Conservation (phyloP, 2,113 vertebrate genomes). For the Eurypyga helias region DNA sequence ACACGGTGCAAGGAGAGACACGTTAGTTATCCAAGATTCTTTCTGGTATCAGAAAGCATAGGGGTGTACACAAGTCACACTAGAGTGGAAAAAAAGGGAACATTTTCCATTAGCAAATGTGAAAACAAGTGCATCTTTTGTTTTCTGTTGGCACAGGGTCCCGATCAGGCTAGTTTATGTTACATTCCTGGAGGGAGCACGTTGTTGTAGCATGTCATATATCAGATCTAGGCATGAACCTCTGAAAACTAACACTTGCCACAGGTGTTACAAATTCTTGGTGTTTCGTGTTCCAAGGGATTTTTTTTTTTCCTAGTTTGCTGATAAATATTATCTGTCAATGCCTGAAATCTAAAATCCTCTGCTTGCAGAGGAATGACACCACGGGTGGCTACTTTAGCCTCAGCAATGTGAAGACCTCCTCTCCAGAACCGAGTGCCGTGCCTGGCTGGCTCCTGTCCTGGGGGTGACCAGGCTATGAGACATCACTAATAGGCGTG, state of each 20-base stretch:
- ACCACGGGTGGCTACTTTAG: background rate
- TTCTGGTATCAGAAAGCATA: background rate
- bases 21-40: background rate
- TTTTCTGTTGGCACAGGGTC: background rate
- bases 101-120: background rate
- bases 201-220: background rate
- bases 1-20: background rate
- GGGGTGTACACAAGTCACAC: background rate
- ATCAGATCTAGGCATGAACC: background rate
- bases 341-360: background rate
- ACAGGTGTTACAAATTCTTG: background rate
- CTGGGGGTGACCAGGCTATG: background rate
- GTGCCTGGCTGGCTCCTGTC: background rate
- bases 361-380: background rate
- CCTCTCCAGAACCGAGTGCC: rapidly evolving
- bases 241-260: background rate
- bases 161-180: background rate
- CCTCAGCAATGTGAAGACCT: background rate
- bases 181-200: background rate
- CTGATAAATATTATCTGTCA: background rate
- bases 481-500: background rate
- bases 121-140: slow-evolving; percentile 34
- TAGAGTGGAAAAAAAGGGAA: background rate
- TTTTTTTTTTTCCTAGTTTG: background rate
- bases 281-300: background rate